Base-by-base conservation (phyloP, 2,113 vertebrate species). In the Oreochromis aureus region DNA sequence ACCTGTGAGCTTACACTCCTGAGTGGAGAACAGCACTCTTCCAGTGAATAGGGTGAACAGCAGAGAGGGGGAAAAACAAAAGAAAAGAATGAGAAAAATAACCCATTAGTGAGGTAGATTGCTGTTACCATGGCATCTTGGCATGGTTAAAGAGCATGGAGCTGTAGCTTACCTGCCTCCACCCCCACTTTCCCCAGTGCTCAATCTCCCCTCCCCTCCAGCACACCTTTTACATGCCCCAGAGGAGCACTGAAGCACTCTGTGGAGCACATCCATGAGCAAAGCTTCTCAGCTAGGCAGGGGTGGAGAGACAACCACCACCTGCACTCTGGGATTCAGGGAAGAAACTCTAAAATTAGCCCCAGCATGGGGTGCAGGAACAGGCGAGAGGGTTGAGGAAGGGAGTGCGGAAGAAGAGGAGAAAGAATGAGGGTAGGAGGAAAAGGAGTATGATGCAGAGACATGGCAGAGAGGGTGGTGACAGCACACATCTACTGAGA, bases 331-430 rank as follows among this genome's bases (percentile, higher is more conserved):
- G 89, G 89, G 83, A 92, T 92, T 90, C 90, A 87, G 88, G 80
- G 91, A 91, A 91, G 92, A 90, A 86, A 85, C 92, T 89, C 93
- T 95, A 93, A 94, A 94, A 95, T 95, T 93, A 95, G 92, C 87
- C 94, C 80, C 91, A 93, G 92, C 89, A 93, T 92, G 93, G 86
- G 92, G 90, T 91, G 85, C 80, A 81, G 80, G 81, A 83, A 79
- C 48, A 39, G 87, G 71, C 81, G 66, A 80, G 30, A 10, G 80
- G 81, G 82, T 48, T 61, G 76, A 86, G 69, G 85, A 61, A 84
- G 90, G 83, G 27, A 85, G 81, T 27, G n/a, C 32, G 80, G 87
- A 89, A 80, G 88, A 87, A 56, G 82, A 90, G 66, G n/a, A 85
- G 82, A 82, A 79, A 85, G 80, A 92, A 87, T n/a, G 85, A 85